Base-by-base conservation (phyloP, 2,888 invertebrate species). In the Pachycephus smyrnensis region DNA sequence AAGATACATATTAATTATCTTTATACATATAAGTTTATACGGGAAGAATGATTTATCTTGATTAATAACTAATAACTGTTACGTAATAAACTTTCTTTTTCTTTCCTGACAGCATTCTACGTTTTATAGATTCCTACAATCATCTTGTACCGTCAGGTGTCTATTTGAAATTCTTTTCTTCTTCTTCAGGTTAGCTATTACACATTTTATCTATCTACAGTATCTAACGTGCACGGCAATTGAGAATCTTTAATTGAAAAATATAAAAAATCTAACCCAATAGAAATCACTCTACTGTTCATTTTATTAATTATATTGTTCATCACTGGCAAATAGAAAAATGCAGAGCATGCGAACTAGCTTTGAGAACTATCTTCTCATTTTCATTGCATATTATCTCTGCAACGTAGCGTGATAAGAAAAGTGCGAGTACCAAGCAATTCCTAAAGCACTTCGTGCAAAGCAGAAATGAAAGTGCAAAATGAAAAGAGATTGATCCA, bases 391-490 rank as follows among this genome's bases (percentile, higher is more conserved):
- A 55, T 23, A 23, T 9, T 55, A 55, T 71, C 71, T 31, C 71
- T 71, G 33, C 31, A 30, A 9, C 30, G 71, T 71, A 71, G 32
- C 32, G n/a, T 15, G 33, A 30, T 71, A 71, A 71, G 33, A 33
- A 33, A 71, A 71, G 33, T 32, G 32, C 32, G n/a, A 31, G 15
- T 55, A 55, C 9, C 9, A 33, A 73, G 68, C 36, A 55, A 73
- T 73, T 31, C 55, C 73, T 73, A 73, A 77, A 55, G 55, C 69
- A 12, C n/a, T 75, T 35, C 73, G 73, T 80, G 78, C 80, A 71
- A 78, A 78, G 80, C 80, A 75, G 37, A 69, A 71, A 75, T 80
- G 76, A 73, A 32, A 68, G 69, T 76, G 75, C 69, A 71, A 73
- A 75, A 78, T 80, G 79, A 76, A 74, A 75, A 69, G 23, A 75